These are phyloP conservation scores for Philopotamus ludificatus DNA, from an alignment of 1,140 invertebrate genomes.

Conservation along the genomic window DNA sequence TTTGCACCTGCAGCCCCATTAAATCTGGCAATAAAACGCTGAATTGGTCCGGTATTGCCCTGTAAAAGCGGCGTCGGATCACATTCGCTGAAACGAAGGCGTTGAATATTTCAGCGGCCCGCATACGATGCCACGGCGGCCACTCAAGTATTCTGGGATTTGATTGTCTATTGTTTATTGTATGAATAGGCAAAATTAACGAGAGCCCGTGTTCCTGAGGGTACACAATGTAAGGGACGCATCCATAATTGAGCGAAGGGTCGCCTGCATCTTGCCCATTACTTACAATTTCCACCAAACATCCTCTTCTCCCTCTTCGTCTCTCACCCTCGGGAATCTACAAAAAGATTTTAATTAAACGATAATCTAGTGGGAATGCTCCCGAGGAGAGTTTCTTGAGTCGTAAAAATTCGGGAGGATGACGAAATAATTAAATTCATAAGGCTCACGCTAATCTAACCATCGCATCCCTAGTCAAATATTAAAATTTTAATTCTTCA, in stretches of 20 bases:
- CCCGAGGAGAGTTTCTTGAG: too few species aligned
- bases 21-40: conserved; percentile 10
- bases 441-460: too few species aligned
- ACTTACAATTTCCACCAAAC: too few species aligned
- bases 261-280: too few species aligned
- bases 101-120: conserved; percentile 26
- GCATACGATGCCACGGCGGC: neutral
- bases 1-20: conserved; percentile 20
- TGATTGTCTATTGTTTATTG: conserved; percentile 34
- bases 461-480: too few species aligned
- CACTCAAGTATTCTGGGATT: conserved; percentile 20
- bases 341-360: too few species aligned
- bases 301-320: too few species aligned
- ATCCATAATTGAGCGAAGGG: conserved; percentile 21
- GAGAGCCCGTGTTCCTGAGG: neutral
- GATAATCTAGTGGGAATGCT: too few species aligned
- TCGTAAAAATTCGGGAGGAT: too few species aligned
- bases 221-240: conserved; percentile 9
- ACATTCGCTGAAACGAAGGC: conserved; percentile 2
- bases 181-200: conserved; percentile 31
- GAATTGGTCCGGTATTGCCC: conserved; percentile 1
- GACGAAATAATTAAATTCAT: too few species aligned
- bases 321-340: too few species aligned
- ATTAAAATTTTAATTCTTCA: too few species aligned
- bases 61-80: neutral